Evolutionary conservation across 2,888 invertebrate genomes (phyloP).

Genomic region (Lasioglossum lativentre): DNA sequence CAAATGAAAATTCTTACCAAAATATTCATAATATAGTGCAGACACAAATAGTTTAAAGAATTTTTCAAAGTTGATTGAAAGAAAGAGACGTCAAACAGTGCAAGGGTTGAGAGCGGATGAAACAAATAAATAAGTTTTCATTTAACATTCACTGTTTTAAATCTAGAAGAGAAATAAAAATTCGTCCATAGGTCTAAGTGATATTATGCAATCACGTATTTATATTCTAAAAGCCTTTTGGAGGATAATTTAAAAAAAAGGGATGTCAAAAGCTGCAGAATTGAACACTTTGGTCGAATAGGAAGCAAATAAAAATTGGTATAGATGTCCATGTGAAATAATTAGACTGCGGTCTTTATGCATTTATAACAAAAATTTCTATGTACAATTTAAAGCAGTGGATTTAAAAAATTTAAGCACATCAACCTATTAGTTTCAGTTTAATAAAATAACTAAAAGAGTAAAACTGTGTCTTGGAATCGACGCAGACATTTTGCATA

Average conservation of each 20-base stretch:
- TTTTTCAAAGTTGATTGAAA: neutral
- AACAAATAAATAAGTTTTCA: neutral
- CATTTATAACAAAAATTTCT: too few species aligned
- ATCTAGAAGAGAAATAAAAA: neutral
- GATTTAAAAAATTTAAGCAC: too few species aligned
- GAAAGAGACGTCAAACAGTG: neutral
- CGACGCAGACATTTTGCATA: too few species aligned
- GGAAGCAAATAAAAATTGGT: too few species aligned
- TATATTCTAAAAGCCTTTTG: neutral
- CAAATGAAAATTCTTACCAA: neutral
- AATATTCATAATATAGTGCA: neutral
- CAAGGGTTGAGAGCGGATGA: neutral
- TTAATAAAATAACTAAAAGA: too few species aligned
- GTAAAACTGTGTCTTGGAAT: too few species aligned
- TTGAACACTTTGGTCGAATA: neutral
- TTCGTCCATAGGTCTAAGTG: neutral
- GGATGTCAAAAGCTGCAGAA: neutral
- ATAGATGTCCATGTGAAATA: neutral
- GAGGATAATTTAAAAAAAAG: too few species aligned
- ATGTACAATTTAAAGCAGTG: too few species aligned
- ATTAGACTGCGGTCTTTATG: too few species aligned
- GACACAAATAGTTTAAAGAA: neutral
- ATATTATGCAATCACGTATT: neutral
- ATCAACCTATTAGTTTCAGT: too few species aligned
- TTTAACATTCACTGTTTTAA: neutral